These are phyloP conservation scores for Chamaea fasciata DNA, from an alignment of 2,113 vertebrate species.

Conservation along the genomic window DNA sequence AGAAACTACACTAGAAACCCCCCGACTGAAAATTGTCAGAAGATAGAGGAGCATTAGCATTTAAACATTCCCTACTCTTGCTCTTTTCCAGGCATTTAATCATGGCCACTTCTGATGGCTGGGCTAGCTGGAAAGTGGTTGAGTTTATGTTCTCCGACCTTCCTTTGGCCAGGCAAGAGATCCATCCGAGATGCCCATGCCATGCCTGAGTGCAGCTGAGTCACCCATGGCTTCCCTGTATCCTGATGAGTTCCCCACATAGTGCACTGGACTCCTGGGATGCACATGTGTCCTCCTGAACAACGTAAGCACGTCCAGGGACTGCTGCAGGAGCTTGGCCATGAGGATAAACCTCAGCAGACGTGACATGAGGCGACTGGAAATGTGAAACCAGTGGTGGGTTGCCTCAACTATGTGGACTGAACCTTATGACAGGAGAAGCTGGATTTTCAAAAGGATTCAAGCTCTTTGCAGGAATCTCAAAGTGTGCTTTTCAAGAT, in stretches of 20 bases:
- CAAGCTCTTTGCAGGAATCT: not conserved
- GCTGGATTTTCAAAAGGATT: not conserved
- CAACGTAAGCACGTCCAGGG: rapidly evolving
- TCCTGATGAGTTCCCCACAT: rapidly evolving
- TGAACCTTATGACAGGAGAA: not conserved
- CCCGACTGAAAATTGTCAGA: not conserved
- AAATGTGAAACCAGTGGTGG: not conserved
- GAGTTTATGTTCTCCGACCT: not conserved
- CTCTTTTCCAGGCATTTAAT: not conserved
- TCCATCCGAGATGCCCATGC: rapidly evolving
- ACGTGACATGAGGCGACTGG: rapidly evolving
- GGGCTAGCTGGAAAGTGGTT: not conserved
- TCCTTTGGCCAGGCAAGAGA: not conserved
- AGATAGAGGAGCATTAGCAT: not conserved
- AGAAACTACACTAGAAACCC: not conserved
- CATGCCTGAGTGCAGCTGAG: rapidly evolving
- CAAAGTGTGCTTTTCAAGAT: not conserved
- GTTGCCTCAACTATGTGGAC: not conserved
- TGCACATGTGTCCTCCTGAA: rapidly evolving
- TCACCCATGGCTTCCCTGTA: not conserved
- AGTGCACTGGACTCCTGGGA: rapidly evolving
- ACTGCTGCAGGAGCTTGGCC: not conserved
- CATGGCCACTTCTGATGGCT: too few relatives aligned
- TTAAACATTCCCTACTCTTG: not conserved
- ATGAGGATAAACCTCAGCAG: not conserved